These are phyloP conservation scores for Nansenia antarctica DNA, from an alignment of 2,113 vertebrate genomes.

Conservation along the genomic window DNA sequence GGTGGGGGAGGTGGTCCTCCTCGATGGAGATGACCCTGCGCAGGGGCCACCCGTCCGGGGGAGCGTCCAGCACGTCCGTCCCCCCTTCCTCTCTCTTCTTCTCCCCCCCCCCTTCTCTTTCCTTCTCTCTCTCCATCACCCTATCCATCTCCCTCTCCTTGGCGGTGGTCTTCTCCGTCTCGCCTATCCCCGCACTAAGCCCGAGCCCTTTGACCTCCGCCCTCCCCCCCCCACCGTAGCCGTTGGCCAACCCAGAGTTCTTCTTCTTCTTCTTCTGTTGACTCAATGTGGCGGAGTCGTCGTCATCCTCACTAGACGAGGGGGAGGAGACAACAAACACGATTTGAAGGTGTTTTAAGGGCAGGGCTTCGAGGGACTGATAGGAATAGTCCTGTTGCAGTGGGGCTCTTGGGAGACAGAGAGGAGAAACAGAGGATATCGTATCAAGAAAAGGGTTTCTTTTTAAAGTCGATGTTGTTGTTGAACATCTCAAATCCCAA, in stretches of 20 bases:
- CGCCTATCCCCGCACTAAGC: background rate
- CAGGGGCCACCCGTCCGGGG: constrained; percentile 65
- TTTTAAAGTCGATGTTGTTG: background rate
- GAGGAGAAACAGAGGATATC: constrained; percentile 66
- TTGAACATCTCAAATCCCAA: constrained; percentile 5
- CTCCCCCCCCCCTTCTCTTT: constrained; percentile 31
- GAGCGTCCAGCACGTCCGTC: constrained; percentile 52
- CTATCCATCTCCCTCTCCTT: constrained; percentile 22
- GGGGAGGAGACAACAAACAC: constrained; percentile 58
- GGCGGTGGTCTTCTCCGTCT: background rate
- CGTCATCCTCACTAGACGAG: constrained; percentile 60
- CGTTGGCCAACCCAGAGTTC: constrained; percentile 66
- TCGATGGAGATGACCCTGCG: constrained; percentile 93
- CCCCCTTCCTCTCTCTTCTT: constrained; percentile 42
- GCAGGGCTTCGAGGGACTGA: constrained; percentile 71
- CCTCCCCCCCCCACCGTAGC: constrained; percentile 25
- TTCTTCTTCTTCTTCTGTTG: no score
- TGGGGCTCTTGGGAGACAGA: constrained; percentile 52
- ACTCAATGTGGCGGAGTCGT: constrained; percentile 20
- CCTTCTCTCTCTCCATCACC: constrained; percentile 24
- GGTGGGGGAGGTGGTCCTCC: constrained; percentile 88
- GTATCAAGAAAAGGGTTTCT: constrained; percentile 23
- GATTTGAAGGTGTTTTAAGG: constrained; percentile 71
- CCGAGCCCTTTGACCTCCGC: constrained; percentile 26
- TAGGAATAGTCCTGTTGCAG: constrained; percentile 63